A percentile compares a stretch with the other conserved stretches of the same genome.
These are phyloP conservation scores for Mesitornis unicolor DNA, from an alignment of 2,113 vertebrate species.

Conservation along the genomic window DNA sequence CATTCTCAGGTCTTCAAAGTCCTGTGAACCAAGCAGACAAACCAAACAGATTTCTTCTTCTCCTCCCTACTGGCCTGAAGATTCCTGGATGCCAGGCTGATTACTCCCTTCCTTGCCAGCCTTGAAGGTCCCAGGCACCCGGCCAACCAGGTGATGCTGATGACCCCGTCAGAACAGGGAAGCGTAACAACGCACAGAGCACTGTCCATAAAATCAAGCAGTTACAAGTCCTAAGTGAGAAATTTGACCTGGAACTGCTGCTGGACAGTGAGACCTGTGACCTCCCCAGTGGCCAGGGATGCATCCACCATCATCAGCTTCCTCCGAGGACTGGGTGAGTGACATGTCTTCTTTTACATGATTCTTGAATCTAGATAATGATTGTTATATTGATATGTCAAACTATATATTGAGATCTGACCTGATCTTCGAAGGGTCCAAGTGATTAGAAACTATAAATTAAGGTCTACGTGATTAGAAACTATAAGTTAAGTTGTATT, in stretches of 20 bases:
- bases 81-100: background rate
- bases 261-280: background rate
- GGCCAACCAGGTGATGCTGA: background rate
- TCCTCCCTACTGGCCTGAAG: background rate
- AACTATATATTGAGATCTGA: background rate
- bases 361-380: background rate
- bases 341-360: background rate
- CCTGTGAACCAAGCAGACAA: background rate
- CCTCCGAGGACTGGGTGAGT: background rate
- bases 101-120: background rate
- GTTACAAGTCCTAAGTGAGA: background rate
- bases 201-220: background rate
- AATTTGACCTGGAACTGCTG: background rate
- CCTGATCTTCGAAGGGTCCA: background rate
- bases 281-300: accelerated
- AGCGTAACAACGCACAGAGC: too few species aligned
- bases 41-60: background rate
- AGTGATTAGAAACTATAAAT: too few species aligned
- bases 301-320: background rate
- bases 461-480: background rate
- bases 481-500: background rate
- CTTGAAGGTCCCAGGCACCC: background rate
- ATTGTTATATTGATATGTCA: background rate
- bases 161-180: background rate
- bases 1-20: background rate